Base-by-base conservation (phyloP, 2,113 vertebrate genomes). In the Meleagris gallopavo region DNA sequence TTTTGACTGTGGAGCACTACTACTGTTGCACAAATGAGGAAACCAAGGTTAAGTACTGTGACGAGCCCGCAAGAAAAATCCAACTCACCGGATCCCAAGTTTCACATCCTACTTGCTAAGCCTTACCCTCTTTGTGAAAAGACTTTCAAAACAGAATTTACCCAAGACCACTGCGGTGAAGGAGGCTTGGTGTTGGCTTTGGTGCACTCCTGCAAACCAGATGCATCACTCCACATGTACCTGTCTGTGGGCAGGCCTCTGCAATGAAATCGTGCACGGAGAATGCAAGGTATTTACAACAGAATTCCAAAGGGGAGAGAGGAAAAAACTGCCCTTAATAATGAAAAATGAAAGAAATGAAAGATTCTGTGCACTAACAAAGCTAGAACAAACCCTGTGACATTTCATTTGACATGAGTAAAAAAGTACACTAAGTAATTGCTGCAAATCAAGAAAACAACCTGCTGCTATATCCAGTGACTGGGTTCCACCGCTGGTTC, bases 401-500 rank as follows among this genome's bases (percentile, higher is more conserved):
- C 41, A 19, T 78, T 96, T 88, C 9, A 22, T 71, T 65, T 78
- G 52, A 72, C 38, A 40, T 27, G 10, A 81, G 12, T 62, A 70
- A 60, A 75, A 79, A 29, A 60, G 8, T 11, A 34, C 52, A 70
- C 40, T 45, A 76, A 79, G 58, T 76, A 50, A 85, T 76, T 32
- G 50, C 32, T 77, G 32, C 17, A 62, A 88, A 69, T 25, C 1
- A 27, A 13, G 40, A 70, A 27, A 71, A 78, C 81, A 62, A 99
- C 99, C 98, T 98, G 98, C 98, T 98, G 93, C 98, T 99, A 93
- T 99, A 99, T 83, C 99, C 99, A 1, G 98, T 98, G 83, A 99
- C 98, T 0, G 99, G 99, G 92, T 99, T 99, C 99, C 99, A 99
- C 69, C 99, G 98, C 94, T 99, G 99, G 96, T 99, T 99, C 98